Conservation (phyloP, 2,797 vertebrate species). For the Molossus alvarezi region DNA sequence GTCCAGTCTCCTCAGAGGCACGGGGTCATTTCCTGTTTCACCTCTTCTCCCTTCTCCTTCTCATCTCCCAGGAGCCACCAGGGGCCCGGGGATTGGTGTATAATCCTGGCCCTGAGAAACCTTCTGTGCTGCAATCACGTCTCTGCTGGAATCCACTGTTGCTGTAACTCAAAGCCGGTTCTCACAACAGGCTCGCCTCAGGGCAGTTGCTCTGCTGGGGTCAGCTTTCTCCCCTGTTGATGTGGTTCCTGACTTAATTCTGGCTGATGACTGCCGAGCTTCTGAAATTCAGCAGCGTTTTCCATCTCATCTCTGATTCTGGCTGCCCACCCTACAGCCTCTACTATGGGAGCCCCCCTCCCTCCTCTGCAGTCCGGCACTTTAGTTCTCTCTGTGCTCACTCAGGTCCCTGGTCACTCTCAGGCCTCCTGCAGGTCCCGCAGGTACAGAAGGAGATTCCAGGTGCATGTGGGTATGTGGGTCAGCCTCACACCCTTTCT, state of each 20-base stretch:
- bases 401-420: not conserved
- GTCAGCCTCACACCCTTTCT: too few relatives aligned
- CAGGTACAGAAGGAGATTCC: too few relatives aligned
- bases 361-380: not conserved
- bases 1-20: not conserved
- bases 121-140: not conserved
- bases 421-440: not conserved
- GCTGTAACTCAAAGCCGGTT: not conserved
- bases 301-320: not conserved
- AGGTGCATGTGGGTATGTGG: too few relatives aligned
- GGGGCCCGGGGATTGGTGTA: not conserved
- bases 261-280: not conserved
- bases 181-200: not conserved
- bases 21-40: not conserved
- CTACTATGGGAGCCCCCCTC: not conserved
- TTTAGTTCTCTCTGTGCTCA: not conserved
- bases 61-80: not conserved
- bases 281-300: slow-evolving; percentile 20
- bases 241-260: not conserved
- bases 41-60: not conserved
- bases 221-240: not conserved
- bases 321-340: not conserved
- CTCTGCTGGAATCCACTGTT: not conserved
- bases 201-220: not conserved
- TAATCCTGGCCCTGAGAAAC: not conserved